Evolutionary conservation across 2,797 vertebrate species (phyloP), one percentile per base, ranked within the genome.

Genomic region (Leuciscus waleckii): DNA sequence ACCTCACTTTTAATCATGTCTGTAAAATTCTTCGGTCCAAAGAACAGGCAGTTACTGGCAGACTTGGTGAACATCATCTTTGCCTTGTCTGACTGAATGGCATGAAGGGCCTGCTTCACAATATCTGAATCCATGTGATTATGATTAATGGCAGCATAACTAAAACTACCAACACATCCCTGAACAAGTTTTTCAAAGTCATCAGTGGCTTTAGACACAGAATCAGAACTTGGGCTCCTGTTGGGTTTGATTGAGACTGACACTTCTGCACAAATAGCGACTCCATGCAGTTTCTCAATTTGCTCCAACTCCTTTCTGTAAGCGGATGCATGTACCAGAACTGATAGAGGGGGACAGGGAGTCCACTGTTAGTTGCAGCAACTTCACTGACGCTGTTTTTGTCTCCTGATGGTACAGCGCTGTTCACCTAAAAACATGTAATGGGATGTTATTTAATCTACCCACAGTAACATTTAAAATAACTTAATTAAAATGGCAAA

Each of bases 251-350:
- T 43, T 1, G 39, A 87, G 71, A 95, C 86, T 0, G 0, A 88
- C 1, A 92, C 90, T 0, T 91, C 23, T 32, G 79, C 5, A 0
- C 0, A 0, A 14, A 94, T 86, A 39, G 46, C 0, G 7, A 94
- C 92, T 46, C 90, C 79, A 32, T 92, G 81, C 0, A 71, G 2
- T 58, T 76, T 5, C 37, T 83, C 7, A 41, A 95, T 94, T 4
- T 0, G 6, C 10, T 88, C 0, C 0, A 96, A 14, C 79, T 94
- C 88, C 4, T 93, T 49, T 9, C 32, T 14, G 63, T 89, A 92
- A 86, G 86, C 78, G 9, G 82, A 78, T 6, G 68, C 43, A 95
- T 3, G 14, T 93, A 94, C 86, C 86, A 91, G 79, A 83, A 94
- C 4, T 0, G 68, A 56, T 0, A 0, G 17, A 92, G 3, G 10